A percentile compares a stretch with the other conserved stretches of the same genome.
Evolutionary conservation across 53 echinoderm and acorn worm species (phyloP).

Genomic region (Echinarachnius parma): DNA sequence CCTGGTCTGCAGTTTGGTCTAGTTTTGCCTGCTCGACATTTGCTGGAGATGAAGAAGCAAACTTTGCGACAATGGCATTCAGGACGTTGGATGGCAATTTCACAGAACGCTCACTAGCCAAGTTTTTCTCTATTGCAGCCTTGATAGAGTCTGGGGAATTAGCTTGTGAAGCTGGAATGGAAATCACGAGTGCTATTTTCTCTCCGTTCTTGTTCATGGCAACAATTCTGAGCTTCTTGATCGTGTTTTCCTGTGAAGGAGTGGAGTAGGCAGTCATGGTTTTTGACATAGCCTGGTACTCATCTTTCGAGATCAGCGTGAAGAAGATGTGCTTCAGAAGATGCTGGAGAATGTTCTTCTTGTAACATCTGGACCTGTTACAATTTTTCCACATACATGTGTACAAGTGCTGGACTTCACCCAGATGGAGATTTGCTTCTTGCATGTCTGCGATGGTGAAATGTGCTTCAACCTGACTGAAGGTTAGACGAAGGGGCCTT

Average conservation of each 20-base stretch:
- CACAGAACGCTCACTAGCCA: conserved; percentile 16
- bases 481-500: conserved; percentile 54
- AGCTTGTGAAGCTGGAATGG: conserved; percentile 20
- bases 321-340: conserved; percentile 57
- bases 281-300: conserved; percentile 37
- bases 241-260: not conserved
- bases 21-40: not conserved
- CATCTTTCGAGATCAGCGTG: conserved; percentile 45
- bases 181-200: conserved; percentile 5
- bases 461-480: conserved; percentile 59
- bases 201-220: conserved; percentile 32
- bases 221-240: conserved; percentile 30
- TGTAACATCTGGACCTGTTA: conserved; percentile 45
- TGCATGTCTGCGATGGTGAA: conserved; percentile 54
- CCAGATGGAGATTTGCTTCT: conserved; percentile 59
- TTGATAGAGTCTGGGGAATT: conserved; percentile 7
- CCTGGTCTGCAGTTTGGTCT: too few species aligned
- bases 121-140: conserved; percentile 14
- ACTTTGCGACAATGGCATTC: conserved; percentile 21
- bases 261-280: conserved; percentile 30
- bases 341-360: conserved; percentile 53
- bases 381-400: conserved; percentile 62
- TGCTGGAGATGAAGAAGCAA: not conserved
- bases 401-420: conserved; percentile 59
- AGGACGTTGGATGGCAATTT: conserved; percentile 27